Evolutionary conservation across 53 echinoderm and acorn worm species (phyloP), one percentile per base, ranked within the genome.

Genomic region (Astropecten irregularis): DNA sequence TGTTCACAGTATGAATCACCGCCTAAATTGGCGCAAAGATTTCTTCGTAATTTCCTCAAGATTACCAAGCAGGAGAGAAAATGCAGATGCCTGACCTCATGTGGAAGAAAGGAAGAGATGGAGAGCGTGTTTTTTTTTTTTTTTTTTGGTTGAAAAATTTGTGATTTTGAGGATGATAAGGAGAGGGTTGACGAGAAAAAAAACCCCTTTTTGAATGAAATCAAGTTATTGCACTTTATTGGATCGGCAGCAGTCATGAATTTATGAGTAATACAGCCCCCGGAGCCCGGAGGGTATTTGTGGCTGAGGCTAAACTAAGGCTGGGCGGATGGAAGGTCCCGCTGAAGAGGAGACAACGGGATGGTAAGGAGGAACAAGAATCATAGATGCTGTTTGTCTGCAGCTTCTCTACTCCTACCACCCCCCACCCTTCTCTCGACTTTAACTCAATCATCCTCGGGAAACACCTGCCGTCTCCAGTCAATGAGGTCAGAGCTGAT

Each of bases 211-310:
- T 7, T 29, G 29, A 79, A 30, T 31, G 63, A 79, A 69, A 79
- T 79, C 40, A 48, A 79, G 79, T 79, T 79, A 79, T 62, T 79
- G 79, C 79, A 79, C 79, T 79, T 61, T 79, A 79, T 79, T 79
- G 79, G 63, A 60, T 62, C 30, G 22, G 62, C 61, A 20, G 61
- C 47, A 79, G 42, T 79, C 79, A 79, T 32, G 79, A 79, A 39
- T 79, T 46, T 79, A 79, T 79, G 79, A 79, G 79, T 79, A 79
- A 79, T 79, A 60, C 61, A 38, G 25, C 68, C 9, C 13, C 54
- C 22, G 15, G 47, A 40, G 62, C 79, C 79, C 62, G 29, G 79
- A 62, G 79, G 79, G 79, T 61, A 47, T 79, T 30, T 60, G 42
- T 19, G 68, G 9, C 74, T 13, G 26, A 51, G 33, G 60, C 58